Base-by-base conservation (phyloP, 1,140 invertebrate species). In the Drosophila simulans region DNA sequence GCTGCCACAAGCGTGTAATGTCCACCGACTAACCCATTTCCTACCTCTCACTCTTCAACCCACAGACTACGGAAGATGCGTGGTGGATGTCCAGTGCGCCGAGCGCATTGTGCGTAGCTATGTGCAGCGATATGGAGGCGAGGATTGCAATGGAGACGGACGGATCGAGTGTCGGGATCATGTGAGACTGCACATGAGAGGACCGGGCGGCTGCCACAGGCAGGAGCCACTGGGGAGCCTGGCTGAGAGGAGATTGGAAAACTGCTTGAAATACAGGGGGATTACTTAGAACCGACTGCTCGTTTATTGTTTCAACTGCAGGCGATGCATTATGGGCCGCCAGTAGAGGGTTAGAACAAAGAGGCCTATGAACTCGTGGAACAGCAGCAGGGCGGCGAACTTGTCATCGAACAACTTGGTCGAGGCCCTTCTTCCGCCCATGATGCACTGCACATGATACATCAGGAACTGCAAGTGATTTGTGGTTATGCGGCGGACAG, bases 391-490 rank as follows among this genome's bases (percentile, higher is more conserved):
- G 11, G 84, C 63, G 46, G 76, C 77, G 3, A 68, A 66, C 64
- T 77, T 69, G 48, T 71, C 76, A 68, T 86, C 83, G 40, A 25
- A 20, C n/a, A 89, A 25, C 11, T 35, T 40, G 13, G 59, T 45
- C 22, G 65, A 49, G 13, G 70, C 31, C 17, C 2, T 5, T 5
- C 76, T 62, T 10, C 49, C 60, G 1, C 80, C 83, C 31, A 66
- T 49, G 35, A 89, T 69, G 39, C 60, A 57, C 64, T 88, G 84
- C 72, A 77, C 68, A 80, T 88, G 84, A 89, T 89, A 88, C 40
- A 77, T 15, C 3, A 84, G 37, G 39, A 88, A 63, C 83, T 88
- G 83, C 68, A 70, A 89, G 48, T 77, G 80, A 71, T 66, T 53
- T 54, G 48, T 75, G 57, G 31, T 57, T 35, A 70, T 53, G 69